A percentile compares a stretch with the other conserved stretches of the same genome.
phyloP scores from a whole-genome alignment of 2,113 vertebrate genomes.

The Gnathonemus longibarbis region DNA sequence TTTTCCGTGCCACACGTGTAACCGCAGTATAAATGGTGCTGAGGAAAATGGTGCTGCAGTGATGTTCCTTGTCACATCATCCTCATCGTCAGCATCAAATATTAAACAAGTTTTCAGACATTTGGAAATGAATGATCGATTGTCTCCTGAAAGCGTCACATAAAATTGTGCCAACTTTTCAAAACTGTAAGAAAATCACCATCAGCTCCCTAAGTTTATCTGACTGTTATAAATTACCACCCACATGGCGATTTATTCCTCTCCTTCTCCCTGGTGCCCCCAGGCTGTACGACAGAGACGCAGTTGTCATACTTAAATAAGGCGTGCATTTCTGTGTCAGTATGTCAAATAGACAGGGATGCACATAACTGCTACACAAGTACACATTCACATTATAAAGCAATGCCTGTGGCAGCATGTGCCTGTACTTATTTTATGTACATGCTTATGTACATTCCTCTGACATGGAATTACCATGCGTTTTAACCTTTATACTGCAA shows the following conservation, averaged over 20 bases:
- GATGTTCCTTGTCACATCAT: background rate
- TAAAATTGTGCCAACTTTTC: background rate
- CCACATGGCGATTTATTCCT: background rate
- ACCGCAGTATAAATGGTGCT: background rate
- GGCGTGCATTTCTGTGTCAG: background rate
- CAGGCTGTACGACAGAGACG: background rate
- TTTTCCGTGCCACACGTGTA: background rate
- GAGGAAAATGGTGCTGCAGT: background rate
- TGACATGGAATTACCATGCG: background rate
- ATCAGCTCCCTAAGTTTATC: background rate
- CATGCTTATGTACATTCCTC: background rate
- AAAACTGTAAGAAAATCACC: background rate
- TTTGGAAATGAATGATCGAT: background rate
- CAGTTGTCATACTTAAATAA: background rate
- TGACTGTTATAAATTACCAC: background rate
- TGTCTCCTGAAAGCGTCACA: background rate
- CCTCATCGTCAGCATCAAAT: background rate
- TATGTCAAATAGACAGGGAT: background rate
- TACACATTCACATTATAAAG: background rate
- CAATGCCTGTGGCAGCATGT: background rate
- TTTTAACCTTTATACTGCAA: background rate
- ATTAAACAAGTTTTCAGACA: background rate
- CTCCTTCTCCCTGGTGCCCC: background rate
- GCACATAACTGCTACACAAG: background rate
- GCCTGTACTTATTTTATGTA: background rate